A percentile compares a stretch with the other conserved stretches of the same genome.
Conservation (phyloP, 2,888 invertebrate species). For the Rhagophthalmus giganteus region DNA sequence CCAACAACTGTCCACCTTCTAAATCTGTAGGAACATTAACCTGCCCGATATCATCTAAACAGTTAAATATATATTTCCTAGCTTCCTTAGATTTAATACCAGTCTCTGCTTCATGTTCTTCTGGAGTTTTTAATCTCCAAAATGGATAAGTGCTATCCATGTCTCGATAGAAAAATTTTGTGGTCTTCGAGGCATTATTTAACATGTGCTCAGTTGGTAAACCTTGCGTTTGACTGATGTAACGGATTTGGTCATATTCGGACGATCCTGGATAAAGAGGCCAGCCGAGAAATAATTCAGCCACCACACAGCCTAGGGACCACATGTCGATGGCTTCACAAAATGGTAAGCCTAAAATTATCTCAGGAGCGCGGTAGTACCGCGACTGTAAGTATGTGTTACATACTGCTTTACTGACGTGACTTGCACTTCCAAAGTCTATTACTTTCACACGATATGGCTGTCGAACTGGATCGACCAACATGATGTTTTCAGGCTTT, state of each 20-base stretch:
- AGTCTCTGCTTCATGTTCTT: constrained; percentile 97
- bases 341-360: constrained; percentile 96
- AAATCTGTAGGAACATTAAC: constrained; percentile 96
- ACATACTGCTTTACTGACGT: constrained; percentile 99
- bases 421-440: constrained; percentile 99
- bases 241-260: constrained; percentile 97
- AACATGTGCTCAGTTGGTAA: constrained; percentile 98
- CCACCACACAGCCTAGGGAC: constrained; percentile 99
- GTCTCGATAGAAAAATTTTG: constrained; percentile 96
- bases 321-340: constrained; percentile 99
- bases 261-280: constrained; percentile 98
- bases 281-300: constrained; percentile 99
- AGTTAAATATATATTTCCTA: constrained; percentile 98
- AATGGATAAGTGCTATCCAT: constrained; percentile 89
- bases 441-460: constrained; percentile 99
- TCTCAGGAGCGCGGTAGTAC: constrained; percentile 97
- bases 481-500: constrained; percentile 99
- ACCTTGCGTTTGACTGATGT: constrained; percentile 77
- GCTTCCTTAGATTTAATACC: constrained; percentile 99
- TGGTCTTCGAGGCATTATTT: constrained; percentile 94
- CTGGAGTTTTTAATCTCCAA: constrained; percentile 90
- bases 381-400: constrained; percentile 99
- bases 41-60: constrained; percentile 97
- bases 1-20: constrained; percentile 93
- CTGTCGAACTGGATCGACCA: constrained; percentile 96